phyloP scores from a whole-genome alignment of 2,888 invertebrate genomes.

The Chirona hameri region DNA sequence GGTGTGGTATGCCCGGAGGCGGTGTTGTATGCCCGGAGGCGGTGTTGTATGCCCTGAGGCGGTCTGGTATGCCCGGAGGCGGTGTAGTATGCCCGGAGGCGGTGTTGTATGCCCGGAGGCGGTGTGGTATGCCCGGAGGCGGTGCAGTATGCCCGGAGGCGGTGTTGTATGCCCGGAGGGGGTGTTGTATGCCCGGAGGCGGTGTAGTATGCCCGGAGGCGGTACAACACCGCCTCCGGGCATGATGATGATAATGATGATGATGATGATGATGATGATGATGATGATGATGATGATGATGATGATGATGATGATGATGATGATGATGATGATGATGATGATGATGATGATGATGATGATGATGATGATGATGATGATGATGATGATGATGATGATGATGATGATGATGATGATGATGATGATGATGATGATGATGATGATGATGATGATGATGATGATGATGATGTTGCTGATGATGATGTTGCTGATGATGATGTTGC shows the following conservation, averaged over 20 bases:
- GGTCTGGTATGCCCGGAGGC: no score
- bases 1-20: no score
- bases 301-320: conserved; percentile 22
- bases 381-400: conserved; percentile 22
- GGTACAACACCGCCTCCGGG: neutral
- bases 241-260: conserved; percentile 3
- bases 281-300: conserved; percentile 11
- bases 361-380: conserved; percentile 22
- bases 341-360: conserved; percentile 8
- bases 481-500: no score
- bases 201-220: neutral
- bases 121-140: no score
- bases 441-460: conserved; percentile 11
- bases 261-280: conserved; percentile 22
- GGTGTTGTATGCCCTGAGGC: no score
- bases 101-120: no score
- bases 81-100: no score
- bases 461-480: no score
- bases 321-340: neutral
- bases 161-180: no score
- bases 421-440: conserved; percentile 11
- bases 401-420: conserved; percentile 10
- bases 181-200: no score
- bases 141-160: no score
- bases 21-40: no score